Evolutionary conservation across 2,113 vertebrate genomes (phyloP).

Genomic region (Tylochromis polylepis): DNA sequence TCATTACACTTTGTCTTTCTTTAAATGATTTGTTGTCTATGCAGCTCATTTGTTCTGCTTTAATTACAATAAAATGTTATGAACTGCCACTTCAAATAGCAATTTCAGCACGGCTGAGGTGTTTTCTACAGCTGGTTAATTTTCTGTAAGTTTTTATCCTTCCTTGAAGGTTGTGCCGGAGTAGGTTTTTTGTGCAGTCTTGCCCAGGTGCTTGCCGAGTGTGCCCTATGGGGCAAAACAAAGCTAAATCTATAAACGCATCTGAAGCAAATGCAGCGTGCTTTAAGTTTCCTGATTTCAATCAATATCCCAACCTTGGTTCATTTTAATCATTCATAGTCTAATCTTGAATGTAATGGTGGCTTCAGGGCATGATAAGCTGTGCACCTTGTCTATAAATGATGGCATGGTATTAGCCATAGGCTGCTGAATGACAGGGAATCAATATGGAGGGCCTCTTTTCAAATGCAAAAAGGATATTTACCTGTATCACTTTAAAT

Average conservation of each 20-base stretch:
- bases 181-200: not conserved
- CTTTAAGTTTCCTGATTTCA: slow-evolving; percentile 50
- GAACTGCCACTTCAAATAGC: not conserved
- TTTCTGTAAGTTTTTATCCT: not conserved
- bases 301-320: slow-evolving; percentile 59
- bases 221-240: slow-evolving; percentile 32
- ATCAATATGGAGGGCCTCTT: slow-evolving; percentile 28
- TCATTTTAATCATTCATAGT: slow-evolving; percentile 67
- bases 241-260: slow-evolving; percentile 41
- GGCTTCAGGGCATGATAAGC: slow-evolving; percentile 43
- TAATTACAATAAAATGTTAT: slow-evolving; percentile 36
- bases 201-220: not conserved
- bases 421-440: slow-evolving; percentile 45
- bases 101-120: not conserved
- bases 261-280: slow-evolving; percentile 21
- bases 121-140: not conserved
- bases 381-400: slow-evolving; percentile 54
- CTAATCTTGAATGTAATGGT: slow-evolving; percentile 65
- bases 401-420: slow-evolving; percentile 38
- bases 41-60: not conserved
- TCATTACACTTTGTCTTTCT: slow-evolving; percentile 2
- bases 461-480: slow-evolving; percentile 50
- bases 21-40: slow-evolving; percentile 3
- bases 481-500: slow-evolving; percentile 46
- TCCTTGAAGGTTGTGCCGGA: not conserved